Percentiles rank a stretch among this genome's conserved stretches.
Evolutionary conservation across 2,797 vertebrate species (phyloP).

Genomic region (Adrianichthys oophorus): DNA sequence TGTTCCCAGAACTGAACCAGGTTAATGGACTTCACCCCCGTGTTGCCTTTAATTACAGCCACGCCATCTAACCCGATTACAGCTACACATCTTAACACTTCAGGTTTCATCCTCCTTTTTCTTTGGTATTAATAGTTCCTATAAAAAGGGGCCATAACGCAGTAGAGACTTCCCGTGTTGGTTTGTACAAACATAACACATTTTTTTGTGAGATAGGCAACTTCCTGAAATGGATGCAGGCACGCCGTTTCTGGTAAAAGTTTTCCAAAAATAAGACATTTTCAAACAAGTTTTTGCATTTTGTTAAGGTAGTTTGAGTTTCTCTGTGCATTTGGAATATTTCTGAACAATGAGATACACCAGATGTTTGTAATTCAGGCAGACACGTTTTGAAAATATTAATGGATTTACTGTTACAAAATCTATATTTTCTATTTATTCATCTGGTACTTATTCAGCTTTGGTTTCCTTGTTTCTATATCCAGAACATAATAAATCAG

Average conservation of each 20-base stretch:
- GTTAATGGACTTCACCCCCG: slow-evolving; percentile 27
- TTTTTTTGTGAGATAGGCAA: neutral
- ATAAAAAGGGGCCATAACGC: neutral
- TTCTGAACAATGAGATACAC: too few relatives aligned
- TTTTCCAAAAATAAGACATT: neutral
- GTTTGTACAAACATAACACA: neutral
- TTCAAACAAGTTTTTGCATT: too few relatives aligned
- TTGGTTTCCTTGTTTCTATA: too few relatives aligned
- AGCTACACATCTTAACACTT: neutral
- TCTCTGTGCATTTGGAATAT: neutral
- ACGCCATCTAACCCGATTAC: neutral
- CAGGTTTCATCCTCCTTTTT: neutral
- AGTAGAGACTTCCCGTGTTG: neutral
- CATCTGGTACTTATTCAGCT: too few relatives aligned
- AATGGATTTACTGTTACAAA: too few relatives aligned
- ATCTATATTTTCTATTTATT: too few relatives aligned
- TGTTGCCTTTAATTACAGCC: slow-evolving; percentile 34
- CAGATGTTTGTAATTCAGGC: too few relatives aligned
- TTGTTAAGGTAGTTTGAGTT: neutral
- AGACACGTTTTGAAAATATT: too few relatives aligned
- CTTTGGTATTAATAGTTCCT: neutral
- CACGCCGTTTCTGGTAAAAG: slow-evolving; percentile 1
- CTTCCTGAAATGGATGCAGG: neutral
- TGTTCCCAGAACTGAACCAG: slow-evolving; percentile 54
- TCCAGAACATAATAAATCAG: neutral